phyloP scores from a whole-genome alignment of 2,888 invertebrate genomes.

The Polydrusus pterygomalis region DNA sequence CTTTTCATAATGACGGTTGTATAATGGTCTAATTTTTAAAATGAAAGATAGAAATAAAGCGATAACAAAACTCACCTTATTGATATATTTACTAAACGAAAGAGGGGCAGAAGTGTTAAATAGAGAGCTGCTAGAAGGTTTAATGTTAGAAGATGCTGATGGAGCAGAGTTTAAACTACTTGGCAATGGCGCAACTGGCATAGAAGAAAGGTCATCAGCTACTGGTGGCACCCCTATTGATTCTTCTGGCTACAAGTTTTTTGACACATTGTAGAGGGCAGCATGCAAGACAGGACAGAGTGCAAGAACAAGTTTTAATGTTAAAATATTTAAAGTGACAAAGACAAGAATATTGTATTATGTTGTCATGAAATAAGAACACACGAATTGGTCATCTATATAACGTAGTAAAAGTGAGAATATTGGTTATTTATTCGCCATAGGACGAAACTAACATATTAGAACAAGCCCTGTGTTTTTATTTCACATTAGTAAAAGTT shows the following conservation, averaged over 20 bases:
- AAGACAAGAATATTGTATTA: slow-evolving; percentile 20
- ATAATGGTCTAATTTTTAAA: too few relatives aligned
- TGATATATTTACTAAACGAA: slow-evolving; percentile 65
- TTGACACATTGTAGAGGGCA: slow-evolving; percentile 55
- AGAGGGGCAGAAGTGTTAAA: slow-evolving; percentile 65
- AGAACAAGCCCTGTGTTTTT: background rate
- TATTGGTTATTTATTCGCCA: too few relatives aligned
- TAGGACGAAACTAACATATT: too few relatives aligned
- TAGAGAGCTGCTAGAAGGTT: slow-evolving; percentile 54
- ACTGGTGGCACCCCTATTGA: slow-evolving; percentile 55
- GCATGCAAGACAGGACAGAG: slow-evolving; percentile 58
- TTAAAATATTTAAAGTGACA: slow-evolving; percentile 24
- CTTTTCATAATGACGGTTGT: too few relatives aligned
- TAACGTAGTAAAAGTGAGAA: too few relatives aligned
- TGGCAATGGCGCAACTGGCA: slow-evolving; percentile 57
- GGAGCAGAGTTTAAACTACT: slow-evolving; percentile 62
- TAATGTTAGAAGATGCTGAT: slow-evolving; percentile 59
- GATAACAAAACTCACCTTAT: slow-evolving; percentile 62
- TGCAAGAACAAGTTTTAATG: slow-evolving; percentile 43
- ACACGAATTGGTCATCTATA: background rate
- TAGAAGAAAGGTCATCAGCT: slow-evolving; percentile 54
- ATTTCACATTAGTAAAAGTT: background rate
- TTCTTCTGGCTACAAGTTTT: slow-evolving; percentile 60
- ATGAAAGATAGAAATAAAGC: background rate
- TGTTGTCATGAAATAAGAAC: background rate